A percentile compares a stretch with the other conserved stretches of the same genome.
Evolutionary conservation across 2,113 vertebrate genomes (phyloP).

Genomic region (Xenopus laevis): DNA sequence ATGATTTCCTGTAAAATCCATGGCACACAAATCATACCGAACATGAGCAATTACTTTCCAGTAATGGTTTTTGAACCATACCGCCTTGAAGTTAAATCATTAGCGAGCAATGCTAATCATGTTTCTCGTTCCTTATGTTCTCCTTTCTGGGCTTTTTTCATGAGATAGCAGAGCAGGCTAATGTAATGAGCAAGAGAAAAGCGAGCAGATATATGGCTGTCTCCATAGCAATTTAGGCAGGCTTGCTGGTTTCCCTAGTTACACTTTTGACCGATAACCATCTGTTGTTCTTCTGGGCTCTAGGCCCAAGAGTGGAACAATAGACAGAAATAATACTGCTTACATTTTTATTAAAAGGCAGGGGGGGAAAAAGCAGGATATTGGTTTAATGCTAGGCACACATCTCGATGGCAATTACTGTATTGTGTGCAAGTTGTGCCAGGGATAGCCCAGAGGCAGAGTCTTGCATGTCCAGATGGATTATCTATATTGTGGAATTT

Average conservation of each 20-base stretch:
- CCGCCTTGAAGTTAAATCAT: conserved; percentile 1
- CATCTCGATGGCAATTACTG: too few species aligned
- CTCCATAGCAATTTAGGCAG: conserved; percentile 72
- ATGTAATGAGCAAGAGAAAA: conserved; percentile 65
- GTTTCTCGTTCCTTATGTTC: conserved; percentile 8
- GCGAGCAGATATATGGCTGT: conserved; percentile 66
- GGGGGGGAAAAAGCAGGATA: conserved; percentile 43
- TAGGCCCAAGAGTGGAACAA: conserved; percentile 50
- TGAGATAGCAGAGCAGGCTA: conserved; percentile 47
- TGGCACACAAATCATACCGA: neutral
- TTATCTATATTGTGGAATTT: too few species aligned
- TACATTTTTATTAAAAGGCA: conserved; percentile 45
- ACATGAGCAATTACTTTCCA: neutral
- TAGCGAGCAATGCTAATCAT: conserved; percentile 13
- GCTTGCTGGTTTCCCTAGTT: conserved; percentile 71
- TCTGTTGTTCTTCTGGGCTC: conserved; percentile 61
- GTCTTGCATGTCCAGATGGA: too few species aligned
- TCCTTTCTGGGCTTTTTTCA: conserved; percentile 28
- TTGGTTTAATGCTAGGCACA: neutral
- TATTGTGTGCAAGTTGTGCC: too few species aligned
- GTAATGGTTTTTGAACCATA: neutral
- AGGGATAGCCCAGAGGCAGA: too few species aligned
- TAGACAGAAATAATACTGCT: conserved; percentile 51
- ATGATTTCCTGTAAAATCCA: neutral
- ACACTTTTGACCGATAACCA: conserved; percentile 67